Percentiles rank a stretch among this genome's conserved stretches.
Evolutionary conservation across 2,888 invertebrate species (phyloP).

Genomic region (Lacanobia wlatinum): DNA sequence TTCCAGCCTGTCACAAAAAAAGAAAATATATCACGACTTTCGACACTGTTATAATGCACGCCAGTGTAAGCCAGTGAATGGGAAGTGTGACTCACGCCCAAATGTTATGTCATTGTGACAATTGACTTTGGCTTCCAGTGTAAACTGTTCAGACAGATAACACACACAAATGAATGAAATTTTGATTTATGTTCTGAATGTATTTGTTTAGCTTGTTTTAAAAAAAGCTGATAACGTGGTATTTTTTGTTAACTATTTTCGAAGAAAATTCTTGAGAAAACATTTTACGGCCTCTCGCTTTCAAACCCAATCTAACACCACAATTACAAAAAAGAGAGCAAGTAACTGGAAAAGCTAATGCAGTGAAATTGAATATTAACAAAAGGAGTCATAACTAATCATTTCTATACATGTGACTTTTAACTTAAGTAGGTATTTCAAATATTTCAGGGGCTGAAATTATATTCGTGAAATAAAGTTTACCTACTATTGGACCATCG

Average conservation of each 20-base stretch:
- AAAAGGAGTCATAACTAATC: too few species aligned
- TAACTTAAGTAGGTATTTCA: too few species aligned
- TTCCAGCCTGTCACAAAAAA: conserved; percentile 11
- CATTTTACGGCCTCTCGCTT: too few species aligned
- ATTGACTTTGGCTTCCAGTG: conserved; percentile 38
- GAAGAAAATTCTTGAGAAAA: too few species aligned
- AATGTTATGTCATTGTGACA: conserved; percentile 41
- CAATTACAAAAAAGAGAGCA: too few species aligned
- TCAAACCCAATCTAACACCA: too few species aligned
- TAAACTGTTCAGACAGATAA: conserved; percentile 21
- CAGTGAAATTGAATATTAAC: too few species aligned
- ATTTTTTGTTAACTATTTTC: background rate
- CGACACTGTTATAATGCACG: conserved; percentile 36
- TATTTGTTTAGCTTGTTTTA: background rate
- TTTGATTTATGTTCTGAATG: conserved; percentile 29
- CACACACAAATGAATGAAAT: conserved; percentile 14
- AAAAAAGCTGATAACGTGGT: background rate
- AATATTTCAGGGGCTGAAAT: too few species aligned
- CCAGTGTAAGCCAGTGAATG: conserved; percentile 29
- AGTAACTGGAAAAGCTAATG: too few species aligned
- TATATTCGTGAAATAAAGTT: too few species aligned
- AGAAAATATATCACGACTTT: conserved; percentile 31
- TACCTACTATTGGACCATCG: too few species aligned
- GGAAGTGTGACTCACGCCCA: conserved; percentile 31
- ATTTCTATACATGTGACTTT: too few species aligned